Base-by-base conservation (phyloP, 2,888 invertebrate genomes). In the Athalia rosae region DNA sequence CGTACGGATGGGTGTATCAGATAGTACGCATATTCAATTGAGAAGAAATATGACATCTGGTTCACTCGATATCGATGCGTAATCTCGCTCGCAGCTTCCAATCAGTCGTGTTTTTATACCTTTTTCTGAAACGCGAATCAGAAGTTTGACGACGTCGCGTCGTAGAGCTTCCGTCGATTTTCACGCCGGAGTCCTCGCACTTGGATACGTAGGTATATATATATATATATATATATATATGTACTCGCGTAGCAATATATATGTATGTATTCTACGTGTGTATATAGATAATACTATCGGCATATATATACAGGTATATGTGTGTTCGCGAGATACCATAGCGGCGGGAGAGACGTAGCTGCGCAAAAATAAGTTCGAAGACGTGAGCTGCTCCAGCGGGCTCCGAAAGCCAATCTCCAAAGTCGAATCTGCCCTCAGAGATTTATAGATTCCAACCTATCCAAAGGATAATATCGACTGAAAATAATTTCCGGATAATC, bases 121-220 rank as follows among this genome's bases (percentile, higher is more conserved):
- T 43, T 71, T 71, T 71, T 13, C 56, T 45, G n/a, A 58, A 71
- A 71, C 58, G 56, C 8, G 43, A 71, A 58, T 71, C 71, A 13
- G 56, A 58, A 71, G 78, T 79, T 64, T 81, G 80, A 81, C 80
- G 79, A 81, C 62, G 77, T 81, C 79, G 79, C 69, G 83, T 43
- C 58, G 56, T 45, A 71, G 45, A 4, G 47, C 61, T 74, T 41
- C 41, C 59, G 62, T 74, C 74, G 47, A 28, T 74, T 74, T 62
- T 62, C 74, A 62, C 61, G 61, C 61, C 71, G 45, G 74, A 62
- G 41, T 13, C 28, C 15, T 50, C 67, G 50, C 8, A 28, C 28
- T 13, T 45, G 13, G 4, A 9, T 9, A n/a, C 4, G 9, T 58
- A 58, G 6, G 15, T n/a, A 4, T 63, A 50, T 28, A 15, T 5